Percentiles rank a stretch among this genome's conserved stretches.
phyloP scores from a whole-genome alignment of 2,888 invertebrate genomes.

The Luperina testacea region DNA sequence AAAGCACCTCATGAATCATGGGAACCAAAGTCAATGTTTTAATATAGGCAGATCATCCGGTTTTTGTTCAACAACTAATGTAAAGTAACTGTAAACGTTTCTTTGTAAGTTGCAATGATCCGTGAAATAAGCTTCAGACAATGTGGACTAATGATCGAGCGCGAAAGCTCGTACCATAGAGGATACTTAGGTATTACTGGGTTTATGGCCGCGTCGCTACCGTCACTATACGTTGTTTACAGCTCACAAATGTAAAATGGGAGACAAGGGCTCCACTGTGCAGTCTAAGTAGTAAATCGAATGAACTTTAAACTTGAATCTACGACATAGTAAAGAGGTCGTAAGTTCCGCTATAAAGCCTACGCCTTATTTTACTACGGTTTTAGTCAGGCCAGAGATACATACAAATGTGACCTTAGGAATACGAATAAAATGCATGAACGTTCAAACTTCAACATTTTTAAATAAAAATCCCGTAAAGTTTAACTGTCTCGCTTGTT shows the following conservation, averaged over 20 bases:
- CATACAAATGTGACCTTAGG: constrained; percentile 37
- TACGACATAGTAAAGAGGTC: constrained; percentile 38
- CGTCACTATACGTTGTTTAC: constrained; percentile 11
- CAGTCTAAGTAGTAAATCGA: constrained; percentile 34
- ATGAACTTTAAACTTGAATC: constrained; percentile 45
- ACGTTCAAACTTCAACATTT: constrained; percentile 17
- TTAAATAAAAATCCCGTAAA: constrained; percentile 42
- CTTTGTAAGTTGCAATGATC: constrained; percentile 71
- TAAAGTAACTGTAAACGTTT: constrained; percentile 66
- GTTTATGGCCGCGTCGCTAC: constrained; percentile 47
- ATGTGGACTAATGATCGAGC: constrained; percentile 65
- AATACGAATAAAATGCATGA: constrained; percentile 39
- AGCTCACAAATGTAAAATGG: constrained; percentile 20
- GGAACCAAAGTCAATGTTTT: constrained; percentile 60
- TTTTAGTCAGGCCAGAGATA: constrained; percentile 32
- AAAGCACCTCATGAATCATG: constrained; percentile 58
- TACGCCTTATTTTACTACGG: constrained; percentile 44
- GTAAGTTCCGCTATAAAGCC: constrained; percentile 51
- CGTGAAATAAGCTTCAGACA: constrained; percentile 72
- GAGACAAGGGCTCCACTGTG: constrained; percentile 16
- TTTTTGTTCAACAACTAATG: constrained; percentile 68
- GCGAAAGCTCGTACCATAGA: constrained; percentile 52
- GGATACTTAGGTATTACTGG: constrained; percentile 36
- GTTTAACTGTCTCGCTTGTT: constrained; percentile 29
- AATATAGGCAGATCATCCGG: constrained; percentile 67